Conservation (phyloP, 2,797 vertebrate species). For the Acrossocheilus fasciatus region DNA sequence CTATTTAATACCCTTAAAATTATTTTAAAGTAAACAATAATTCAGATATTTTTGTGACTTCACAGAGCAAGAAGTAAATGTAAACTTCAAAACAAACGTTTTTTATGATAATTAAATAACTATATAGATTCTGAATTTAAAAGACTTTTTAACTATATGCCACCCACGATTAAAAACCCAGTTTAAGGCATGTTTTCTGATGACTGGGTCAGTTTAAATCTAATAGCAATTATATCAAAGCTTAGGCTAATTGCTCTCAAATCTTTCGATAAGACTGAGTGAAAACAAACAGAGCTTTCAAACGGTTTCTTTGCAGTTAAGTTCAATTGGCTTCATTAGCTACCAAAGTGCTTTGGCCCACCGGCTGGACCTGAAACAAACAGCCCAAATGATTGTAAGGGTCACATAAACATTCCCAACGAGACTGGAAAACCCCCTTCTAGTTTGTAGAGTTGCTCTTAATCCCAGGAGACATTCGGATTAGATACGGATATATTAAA, state of each 20-base stretch:
- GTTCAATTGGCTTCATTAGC: constrained; percentile 59
- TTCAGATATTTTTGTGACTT: background rate
- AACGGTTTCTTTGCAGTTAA: constrained; percentile 63
- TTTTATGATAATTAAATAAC: background rate
- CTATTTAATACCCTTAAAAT: background rate
- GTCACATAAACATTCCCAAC: constrained; percentile 67
- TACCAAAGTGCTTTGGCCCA: constrained; percentile 43
- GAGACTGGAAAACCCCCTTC: constrained; percentile 59
- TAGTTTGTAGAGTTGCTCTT: constrained; percentile 56
- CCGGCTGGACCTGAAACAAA: constrained; percentile 62
- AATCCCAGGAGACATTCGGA: constrained; percentile 59
- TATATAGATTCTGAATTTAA: background rate
- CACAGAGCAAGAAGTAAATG: background rate
- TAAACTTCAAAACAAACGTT: background rate
- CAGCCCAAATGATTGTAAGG: constrained; percentile 61
- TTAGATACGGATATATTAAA: constrained; percentile 65
- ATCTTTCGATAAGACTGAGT: constrained; percentile 63
- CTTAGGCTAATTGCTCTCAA: constrained; percentile 57
- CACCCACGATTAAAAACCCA: constrained; percentile 62
- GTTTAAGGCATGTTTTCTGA: constrained; percentile 45
- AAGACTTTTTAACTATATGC: constrained; percentile 49
- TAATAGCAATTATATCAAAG: constrained; percentile 55
- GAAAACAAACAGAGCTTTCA: constrained; percentile 69
- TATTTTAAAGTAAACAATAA: background rate
- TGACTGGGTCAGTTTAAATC: constrained; percentile 60